Evolutionary conservation across 2,113 vertebrate species (phyloP).

Genomic region (Canis aureus): DNA sequence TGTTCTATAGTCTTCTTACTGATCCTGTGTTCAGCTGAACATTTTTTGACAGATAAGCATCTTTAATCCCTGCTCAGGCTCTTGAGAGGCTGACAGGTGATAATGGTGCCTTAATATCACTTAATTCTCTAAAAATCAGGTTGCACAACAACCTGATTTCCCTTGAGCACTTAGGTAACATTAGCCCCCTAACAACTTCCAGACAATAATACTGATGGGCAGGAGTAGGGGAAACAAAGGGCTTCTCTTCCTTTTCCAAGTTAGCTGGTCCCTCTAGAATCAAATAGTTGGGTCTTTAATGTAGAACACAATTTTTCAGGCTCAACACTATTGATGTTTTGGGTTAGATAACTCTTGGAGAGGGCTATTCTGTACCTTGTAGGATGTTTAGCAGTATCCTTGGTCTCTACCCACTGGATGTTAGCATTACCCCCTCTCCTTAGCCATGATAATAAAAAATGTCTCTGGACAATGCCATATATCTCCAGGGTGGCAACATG

Average conservation of each 20-base stretch:
- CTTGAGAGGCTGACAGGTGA: neutral
- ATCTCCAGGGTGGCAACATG: neutral
- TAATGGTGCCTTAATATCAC: neutral
- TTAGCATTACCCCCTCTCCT: neutral
- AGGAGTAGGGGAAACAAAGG: neutral
- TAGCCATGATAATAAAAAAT: neutral
- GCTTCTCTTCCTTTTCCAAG: neutral
- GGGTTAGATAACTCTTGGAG: neutral
- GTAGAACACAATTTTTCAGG: neutral
- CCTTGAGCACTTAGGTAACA: neutral
- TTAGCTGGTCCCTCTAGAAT: neutral
- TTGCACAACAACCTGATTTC: neutral
- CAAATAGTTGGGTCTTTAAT: neutral
- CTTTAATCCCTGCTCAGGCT: neutral
- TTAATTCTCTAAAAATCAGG: neutral
- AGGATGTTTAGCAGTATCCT: neutral
- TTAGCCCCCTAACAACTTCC: neutral
- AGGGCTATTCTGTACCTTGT: neutral
- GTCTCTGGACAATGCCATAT: neutral
- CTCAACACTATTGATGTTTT: neutral
- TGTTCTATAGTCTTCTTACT: neutral
- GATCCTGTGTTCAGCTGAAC: neutral
- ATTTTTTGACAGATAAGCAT: neutral
- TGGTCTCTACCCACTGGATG: neutral
- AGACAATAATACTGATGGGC: neutral